Conservation (phyloP, 2,113 vertebrate genomes). For the Rissa tridactyla region DNA sequence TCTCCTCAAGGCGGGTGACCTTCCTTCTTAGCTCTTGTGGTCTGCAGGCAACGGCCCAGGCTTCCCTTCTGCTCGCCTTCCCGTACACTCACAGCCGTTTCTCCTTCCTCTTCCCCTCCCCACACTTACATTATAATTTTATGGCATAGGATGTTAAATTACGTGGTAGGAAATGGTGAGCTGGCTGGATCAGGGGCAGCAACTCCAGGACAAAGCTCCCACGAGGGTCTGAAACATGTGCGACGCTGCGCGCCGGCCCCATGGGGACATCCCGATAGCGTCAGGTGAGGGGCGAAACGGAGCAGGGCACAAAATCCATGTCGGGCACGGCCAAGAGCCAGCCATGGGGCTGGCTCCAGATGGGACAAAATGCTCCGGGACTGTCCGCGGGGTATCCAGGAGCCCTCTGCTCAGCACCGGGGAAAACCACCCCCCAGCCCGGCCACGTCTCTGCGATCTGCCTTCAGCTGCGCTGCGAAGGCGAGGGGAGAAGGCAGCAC, state of each 20-base stretch:
- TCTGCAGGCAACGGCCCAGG: background rate
- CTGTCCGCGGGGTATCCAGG: fast-evolving
- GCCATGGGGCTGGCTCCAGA: background rate
- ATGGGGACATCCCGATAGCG: background rate
- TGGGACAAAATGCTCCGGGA: background rate
- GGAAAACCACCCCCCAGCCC: background rate
- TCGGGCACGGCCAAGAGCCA: background rate
- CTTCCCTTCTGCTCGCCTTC: background rate
- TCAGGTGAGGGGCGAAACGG: background rate
- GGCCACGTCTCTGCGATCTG: background rate
- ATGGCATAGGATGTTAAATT: background rate
- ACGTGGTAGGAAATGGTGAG: background rate
- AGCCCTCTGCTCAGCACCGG: background rate
- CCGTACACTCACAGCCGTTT: background rate
- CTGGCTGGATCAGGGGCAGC: background rate
- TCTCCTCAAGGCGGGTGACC: too few species aligned
- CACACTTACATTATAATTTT: background rate
- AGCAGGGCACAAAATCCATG: background rate
- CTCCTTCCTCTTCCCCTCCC: background rate
- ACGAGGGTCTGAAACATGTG: background rate
- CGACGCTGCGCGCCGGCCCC: fast-evolving
- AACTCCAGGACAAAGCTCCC: background rate
- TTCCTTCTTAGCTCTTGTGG: background rate
- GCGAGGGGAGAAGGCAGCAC: background rate
- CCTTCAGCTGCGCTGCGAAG: background rate